Evolutionary conservation across 2,888 invertebrate genomes (phyloP), one percentile per base, ranked within the genome.

Genomic region (Melanophora roralis): DNA sequence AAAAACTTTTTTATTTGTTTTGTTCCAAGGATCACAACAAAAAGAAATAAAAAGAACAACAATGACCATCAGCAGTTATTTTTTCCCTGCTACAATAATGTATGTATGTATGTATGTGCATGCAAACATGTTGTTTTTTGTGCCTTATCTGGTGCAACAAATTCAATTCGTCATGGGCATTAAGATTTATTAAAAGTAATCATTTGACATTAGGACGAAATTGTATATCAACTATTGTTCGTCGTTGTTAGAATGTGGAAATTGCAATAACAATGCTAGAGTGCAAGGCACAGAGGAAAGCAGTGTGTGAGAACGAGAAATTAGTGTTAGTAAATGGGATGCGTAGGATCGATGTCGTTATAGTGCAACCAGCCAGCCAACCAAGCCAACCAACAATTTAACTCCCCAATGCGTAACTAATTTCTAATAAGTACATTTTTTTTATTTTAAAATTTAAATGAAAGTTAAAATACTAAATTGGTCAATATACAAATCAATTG

Each of bases 151-250:
- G 82, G 81, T 83, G 82, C 64, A 82, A 82, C 83, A 74, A 83
- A 89, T 88, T 86, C 84, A 86, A 87, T 89, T 89, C 87, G 89
- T 89, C 85, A 87, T 88, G 86, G 88, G 85, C 89, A 89, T 89
- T 89, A 87, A 85, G 86, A 88, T 88, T 87, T 88, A 89, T 88
- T 89, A 86, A 88, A 88, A 86, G 87, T 88, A 89, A 89, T 89
- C 89, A 89, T 89, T 88, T 89, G 88, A 89, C 89, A 89, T 89
- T 88, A 89, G 89, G 88, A 89, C 87, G 88, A 89, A 88, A 89
- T 64, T 72, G 75, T 72, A 57, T 36, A 16, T 68, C 38, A 40
- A 45, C 88, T 86, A 88, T 86, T 80, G 62, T 88, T 87, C 14
- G 0, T 12, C 7, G 2, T 36, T 40, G 34, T 60, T 40, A 12